Conservation (phyloP, 1,140 invertebrate genomes). For the Philopotamus ludificatus region DNA sequence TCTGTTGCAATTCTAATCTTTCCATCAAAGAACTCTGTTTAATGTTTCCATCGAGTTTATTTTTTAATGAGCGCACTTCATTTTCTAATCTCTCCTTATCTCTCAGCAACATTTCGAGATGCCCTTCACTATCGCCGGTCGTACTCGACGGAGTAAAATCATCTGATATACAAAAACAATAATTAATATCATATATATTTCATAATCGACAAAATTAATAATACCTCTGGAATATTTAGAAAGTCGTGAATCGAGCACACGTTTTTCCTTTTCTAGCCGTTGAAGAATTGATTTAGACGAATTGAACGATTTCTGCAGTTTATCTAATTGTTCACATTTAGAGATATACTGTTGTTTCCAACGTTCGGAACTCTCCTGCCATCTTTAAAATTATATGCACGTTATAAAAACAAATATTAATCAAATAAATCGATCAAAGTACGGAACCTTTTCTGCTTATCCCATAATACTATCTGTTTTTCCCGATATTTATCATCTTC, state of each 20-base stretch:
- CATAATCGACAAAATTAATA: neutral
- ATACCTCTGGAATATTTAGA: constrained; percentile 47
- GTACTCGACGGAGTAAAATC: constrained; percentile 24
- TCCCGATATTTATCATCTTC: constrained; percentile 16
- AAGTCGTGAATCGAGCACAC: constrained; percentile 46
- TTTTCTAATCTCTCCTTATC: constrained; percentile 38
- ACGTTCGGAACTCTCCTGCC: constrained; percentile 51
- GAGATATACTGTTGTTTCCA: constrained; percentile 52
- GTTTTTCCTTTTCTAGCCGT: constrained; percentile 52
- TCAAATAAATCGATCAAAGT: neutral
- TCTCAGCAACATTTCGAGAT: constrained; percentile 33
- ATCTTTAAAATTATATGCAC: constrained; percentile 42
- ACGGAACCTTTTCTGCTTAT: constrained; percentile 53
- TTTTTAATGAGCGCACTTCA: constrained; percentile 26
- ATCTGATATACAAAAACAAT: constrained; percentile 18
- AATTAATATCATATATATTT: neutral
- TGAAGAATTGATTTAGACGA: constrained; percentile 46
- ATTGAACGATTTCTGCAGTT: constrained; percentile 47
- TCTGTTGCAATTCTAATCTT: constrained; percentile 50
- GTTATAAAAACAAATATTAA: neutral
- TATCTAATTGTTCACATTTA: constrained; percentile 51
- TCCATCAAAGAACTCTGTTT: constrained; percentile 46
- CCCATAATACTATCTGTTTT: constrained; percentile 49
- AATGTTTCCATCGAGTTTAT: constrained; percentile 41
- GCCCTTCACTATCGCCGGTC: constrained; percentile 28